Evolutionary conservation across 2,797 vertebrate genomes (phyloP).

Genomic region (Hapalemur alaotrensis): DNA sequence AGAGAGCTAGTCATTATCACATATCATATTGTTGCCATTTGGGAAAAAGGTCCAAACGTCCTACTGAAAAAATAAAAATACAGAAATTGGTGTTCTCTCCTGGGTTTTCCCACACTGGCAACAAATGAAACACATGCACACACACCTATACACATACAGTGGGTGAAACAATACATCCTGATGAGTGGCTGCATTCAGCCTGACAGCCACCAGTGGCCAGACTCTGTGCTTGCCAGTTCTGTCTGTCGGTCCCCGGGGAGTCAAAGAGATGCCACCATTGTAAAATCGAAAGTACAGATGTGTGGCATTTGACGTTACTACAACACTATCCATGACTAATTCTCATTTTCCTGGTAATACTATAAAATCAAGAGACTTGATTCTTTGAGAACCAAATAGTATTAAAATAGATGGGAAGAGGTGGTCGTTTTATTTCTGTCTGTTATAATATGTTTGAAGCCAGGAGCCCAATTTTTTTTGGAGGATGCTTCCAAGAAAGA

Average conservation of each 20-base stretch:
- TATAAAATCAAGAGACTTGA: neutral
- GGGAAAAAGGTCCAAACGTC: neutral
- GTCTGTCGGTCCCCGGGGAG: neutral
- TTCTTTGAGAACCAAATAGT: conserved; percentile 58
- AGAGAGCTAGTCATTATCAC: neutral
- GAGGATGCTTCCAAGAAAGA: conserved; percentile 7
- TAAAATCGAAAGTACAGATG: neutral
- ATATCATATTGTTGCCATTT: neutral
- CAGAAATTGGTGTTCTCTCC: neutral
- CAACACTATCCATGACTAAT: conserved; percentile 27
- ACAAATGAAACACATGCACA: neutral
- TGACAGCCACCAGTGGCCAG: neutral
- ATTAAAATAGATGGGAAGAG: conserved; percentile 65
- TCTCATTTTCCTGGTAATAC: conserved; percentile 64
- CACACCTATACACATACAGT: too few species aligned
- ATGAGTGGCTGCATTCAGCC: accelerated
- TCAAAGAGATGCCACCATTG: neutral
- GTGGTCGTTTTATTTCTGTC: conserved; percentile 68
- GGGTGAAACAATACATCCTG: neutral
- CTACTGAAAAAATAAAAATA: neutral
- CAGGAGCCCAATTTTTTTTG: conserved; percentile 65
- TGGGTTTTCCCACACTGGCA: neutral
- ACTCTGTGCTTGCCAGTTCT: neutral
- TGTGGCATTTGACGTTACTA: conserved; percentile 30
- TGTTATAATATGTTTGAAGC: conserved; percentile 73